Conservation (phyloP, 2,113 vertebrate species). For the Scomber japonicus region DNA sequence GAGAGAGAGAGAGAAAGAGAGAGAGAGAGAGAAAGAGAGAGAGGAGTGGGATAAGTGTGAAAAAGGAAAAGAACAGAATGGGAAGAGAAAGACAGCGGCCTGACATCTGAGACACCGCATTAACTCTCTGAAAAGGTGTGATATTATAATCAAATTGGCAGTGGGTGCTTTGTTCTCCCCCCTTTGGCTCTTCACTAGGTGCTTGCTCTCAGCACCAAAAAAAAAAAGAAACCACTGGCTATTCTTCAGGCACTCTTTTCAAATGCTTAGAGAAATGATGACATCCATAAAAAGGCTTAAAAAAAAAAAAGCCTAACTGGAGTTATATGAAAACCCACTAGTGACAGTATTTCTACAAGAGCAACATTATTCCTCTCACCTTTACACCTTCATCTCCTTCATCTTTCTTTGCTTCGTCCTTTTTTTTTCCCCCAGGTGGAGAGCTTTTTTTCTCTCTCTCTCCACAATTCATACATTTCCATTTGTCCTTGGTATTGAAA, state of each 20-base stretch:
- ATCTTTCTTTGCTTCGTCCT: background rate
- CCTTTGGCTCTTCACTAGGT: conserved; percentile 40
- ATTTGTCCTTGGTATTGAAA: conserved; percentile 13
- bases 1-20: background rate
- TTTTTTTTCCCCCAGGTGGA: background rate
- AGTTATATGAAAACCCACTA: conserved; percentile 47
- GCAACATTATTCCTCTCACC: conserved; percentile 40
- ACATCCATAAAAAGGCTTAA: conserved; percentile 61
- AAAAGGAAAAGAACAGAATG: conserved; percentile 19
- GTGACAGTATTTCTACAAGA: conserved; percentile 48
- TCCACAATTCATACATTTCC: background rate
- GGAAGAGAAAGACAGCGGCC: conserved; percentile 21
- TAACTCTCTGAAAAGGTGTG: conserved; percentile 72
- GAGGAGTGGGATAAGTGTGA: no score
- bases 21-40: background rate
- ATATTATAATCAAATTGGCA: conserved; percentile 76
- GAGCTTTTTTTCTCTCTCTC: background rate
- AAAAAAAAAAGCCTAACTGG: conserved; percentile 12
- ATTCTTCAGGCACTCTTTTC: conserved; percentile 69
- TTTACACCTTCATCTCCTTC: conserved; percentile 30
- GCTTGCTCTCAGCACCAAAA: conserved; percentile 36
- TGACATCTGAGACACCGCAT: conserved; percentile 62
- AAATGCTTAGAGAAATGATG: conserved; percentile 66
- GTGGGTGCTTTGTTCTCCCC: conserved; percentile 72
- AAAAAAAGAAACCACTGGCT: conserved; percentile 38